A percentile compares a stretch with the other conserved stretches of the same genome.
Conservation (phyloP, 2,113 vertebrate species). For the Cariama cristata region DNA sequence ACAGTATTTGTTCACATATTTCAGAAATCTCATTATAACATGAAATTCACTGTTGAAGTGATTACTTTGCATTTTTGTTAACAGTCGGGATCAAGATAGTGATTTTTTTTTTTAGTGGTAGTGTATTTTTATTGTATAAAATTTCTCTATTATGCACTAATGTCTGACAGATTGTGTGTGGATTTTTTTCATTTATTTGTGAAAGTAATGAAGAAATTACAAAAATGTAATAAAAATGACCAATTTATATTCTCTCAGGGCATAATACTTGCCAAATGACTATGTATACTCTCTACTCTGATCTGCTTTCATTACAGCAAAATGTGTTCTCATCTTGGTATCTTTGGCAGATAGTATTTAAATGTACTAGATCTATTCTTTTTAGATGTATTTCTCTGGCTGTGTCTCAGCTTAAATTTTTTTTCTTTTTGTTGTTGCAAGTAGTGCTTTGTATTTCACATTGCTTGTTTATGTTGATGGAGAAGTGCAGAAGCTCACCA, state of each 20-base stretch:
- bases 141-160: neutral
- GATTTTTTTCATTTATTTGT: neutral
- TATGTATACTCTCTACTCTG: rapidly evolving
- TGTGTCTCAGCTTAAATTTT: neutral
- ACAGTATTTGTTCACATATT: neutral
- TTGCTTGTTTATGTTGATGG: rapidly evolving
- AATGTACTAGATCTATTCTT: neutral
- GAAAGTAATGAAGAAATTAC: neutral
- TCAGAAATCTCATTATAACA: neutral
- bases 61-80: neutral
- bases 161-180: neutral
- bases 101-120: neutral
- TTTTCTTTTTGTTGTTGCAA: neutral
- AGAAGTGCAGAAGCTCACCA: neutral
- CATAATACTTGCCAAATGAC: neutral
- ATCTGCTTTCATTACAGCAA: neutral
- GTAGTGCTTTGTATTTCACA: rapidly evolving
- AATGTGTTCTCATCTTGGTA: neutral
- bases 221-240: neutral
- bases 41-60: neutral
- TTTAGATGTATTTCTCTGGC: neutral
- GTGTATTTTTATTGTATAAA: neutral
- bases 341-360: neutral
- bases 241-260: neutral
- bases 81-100: neutral